phyloP scores from a whole-genome alignment of 2,797 vertebrate genomes.

The Chelon auratus region DNA sequence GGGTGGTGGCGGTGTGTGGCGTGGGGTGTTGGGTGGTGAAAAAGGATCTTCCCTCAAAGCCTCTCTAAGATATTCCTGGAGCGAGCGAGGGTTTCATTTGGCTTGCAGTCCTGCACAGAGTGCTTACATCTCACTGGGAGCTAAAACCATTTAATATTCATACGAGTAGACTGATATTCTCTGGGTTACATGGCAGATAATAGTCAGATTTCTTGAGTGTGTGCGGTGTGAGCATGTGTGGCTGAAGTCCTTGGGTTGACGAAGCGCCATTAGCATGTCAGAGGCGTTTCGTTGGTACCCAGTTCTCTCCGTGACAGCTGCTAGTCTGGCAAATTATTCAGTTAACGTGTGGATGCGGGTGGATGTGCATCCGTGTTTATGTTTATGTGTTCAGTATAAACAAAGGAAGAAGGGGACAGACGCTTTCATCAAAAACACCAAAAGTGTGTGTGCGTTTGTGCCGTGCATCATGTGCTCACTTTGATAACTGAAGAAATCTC shows the following conservation, averaged over 20 bases:
- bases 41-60: constrained; percentile 80
- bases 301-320: constrained; percentile 69
- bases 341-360: constrained; percentile 38
- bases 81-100: constrained; percentile 71
- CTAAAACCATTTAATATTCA: constrained; percentile 70
- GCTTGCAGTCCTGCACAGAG: constrained; percentile 64
- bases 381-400: constrained; percentile 48
- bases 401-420: constrained; percentile 71
- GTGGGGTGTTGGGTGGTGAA: constrained; percentile 62
- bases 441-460: constrained; percentile 37
- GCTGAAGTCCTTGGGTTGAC: constrained; percentile 51
- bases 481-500: constrained; percentile 67
- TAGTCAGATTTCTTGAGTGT: constrained; percentile 52
- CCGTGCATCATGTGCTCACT: constrained; percentile 41
- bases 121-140: constrained; percentile 52
- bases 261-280: constrained; percentile 72
- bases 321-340: constrained; percentile 64
- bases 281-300: constrained; percentile 58
- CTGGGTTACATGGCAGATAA: constrained; percentile 55
- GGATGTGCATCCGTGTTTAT: constrained; percentile 35
- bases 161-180: constrained; percentile 50
- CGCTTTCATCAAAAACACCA: constrained; percentile 67
- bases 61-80: constrained; percentile 79
- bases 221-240: constrained; percentile 32
- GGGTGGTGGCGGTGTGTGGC: constrained; percentile 57